Percentiles rank a stretch among this genome's conserved stretches.
Conservation (phyloP, 2,888 invertebrate species). For the Stenodema calcarata region DNA sequence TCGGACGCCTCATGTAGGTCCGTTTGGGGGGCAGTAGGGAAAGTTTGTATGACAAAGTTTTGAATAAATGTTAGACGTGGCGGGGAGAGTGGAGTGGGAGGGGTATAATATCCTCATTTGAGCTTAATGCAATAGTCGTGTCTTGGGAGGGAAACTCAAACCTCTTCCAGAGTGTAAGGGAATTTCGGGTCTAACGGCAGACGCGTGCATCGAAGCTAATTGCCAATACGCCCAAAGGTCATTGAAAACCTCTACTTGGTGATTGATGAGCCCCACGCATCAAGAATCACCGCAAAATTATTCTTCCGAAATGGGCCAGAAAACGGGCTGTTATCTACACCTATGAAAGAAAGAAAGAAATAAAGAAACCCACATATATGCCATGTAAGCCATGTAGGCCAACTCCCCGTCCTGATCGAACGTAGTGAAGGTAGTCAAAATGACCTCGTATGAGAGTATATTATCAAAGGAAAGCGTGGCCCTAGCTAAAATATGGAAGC, state of each 20-base stretch:
- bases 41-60: not conserved
- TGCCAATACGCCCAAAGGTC: not conserved
- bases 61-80: not conserved
- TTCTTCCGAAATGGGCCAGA: too few relatives aligned
- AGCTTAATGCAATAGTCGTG: conserved; percentile 45
- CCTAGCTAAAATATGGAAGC: too few relatives aligned
- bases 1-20: not conserved
- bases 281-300: too few relatives aligned
- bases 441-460: too few relatives aligned
- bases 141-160: conserved; percentile 1
- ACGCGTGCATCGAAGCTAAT: not conserved
- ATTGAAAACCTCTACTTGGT: not conserved
- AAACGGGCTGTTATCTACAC: too few relatives aligned
- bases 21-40: not conserved
- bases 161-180: not conserved
- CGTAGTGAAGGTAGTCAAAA: too few relatives aligned
- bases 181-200: not conserved
- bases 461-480: too few relatives aligned
- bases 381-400: too few relatives aligned
- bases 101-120: conserved; percentile 19
- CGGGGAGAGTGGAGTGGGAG: not conserved
- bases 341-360: too few relatives aligned
- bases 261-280: not conserved
- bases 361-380: too few relatives aligned
- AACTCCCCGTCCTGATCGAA: too few relatives aligned